These are phyloP conservation scores for Ctenochaetus hawaiiensis DNA, from an alignment of 2,797 vertebrate genomes.

Conservation along the genomic window DNA sequence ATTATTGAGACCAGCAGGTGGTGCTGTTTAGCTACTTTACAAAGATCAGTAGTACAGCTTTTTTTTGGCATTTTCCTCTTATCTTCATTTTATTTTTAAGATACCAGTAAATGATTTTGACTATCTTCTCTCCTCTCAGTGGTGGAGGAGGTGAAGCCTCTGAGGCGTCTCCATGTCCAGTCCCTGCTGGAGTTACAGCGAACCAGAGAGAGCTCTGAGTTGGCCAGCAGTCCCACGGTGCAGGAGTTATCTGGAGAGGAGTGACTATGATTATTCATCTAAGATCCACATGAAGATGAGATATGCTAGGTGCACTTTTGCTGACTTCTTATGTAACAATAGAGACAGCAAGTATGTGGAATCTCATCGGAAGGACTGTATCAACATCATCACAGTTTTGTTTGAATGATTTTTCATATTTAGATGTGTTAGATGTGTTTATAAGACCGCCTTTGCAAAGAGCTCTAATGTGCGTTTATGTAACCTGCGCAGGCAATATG, in stretches of 20 bases:
- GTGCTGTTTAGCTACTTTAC: constrained; percentile 51
- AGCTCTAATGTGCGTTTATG: not conserved
- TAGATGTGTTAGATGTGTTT: not conserved
- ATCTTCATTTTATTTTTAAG: not conserved
- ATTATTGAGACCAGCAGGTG: constrained; percentile 56
- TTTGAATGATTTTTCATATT: not conserved
- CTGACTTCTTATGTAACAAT: not conserved
- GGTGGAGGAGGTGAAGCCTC: constrained; percentile 82
- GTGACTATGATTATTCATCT: not conserved
- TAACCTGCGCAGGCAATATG: not conserved
- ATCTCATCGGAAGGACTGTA: not conserved
- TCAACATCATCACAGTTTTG: not conserved
- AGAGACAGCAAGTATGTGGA: not conserved
- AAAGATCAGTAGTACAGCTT: not conserved
- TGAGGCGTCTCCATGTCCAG: constrained; percentile 82
- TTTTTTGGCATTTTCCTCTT: too few species aligned
- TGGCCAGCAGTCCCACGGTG: not conserved
- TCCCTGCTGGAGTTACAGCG: constrained; percentile 81
- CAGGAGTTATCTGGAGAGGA: constrained; percentile 36
- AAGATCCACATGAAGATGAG: not conserved
- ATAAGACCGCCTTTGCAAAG: not conserved
- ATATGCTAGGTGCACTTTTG: not conserved
- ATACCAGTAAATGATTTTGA: not conserved
- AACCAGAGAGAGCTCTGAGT: constrained; percentile 31
- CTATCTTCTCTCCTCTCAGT: constrained; percentile 66